Conservation (phyloP, 2,888 invertebrate species). For the Heliconius ismenius region DNA sequence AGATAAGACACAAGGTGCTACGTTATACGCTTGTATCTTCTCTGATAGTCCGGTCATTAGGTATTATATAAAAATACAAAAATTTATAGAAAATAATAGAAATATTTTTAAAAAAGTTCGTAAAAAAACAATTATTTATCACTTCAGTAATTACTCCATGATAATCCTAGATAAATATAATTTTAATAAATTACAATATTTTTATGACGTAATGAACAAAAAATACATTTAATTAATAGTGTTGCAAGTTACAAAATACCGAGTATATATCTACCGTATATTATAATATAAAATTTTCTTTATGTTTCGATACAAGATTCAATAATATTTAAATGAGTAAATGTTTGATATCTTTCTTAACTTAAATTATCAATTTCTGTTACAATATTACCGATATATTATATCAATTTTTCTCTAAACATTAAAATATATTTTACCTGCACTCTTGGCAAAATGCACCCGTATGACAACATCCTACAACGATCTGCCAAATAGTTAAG, state of each 20-base stretch:
- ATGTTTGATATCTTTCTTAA: background rate
- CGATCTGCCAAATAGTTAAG: constrained; percentile 41
- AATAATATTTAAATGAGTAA: background rate
- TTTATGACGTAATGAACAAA: too few species aligned
- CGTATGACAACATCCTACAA: constrained; percentile 42
- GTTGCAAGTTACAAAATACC: background rate
- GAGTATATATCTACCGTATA: background rate
- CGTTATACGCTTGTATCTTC: background rate
- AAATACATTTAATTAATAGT: background rate
- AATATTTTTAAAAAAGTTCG: too few species aligned
- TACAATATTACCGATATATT: background rate
- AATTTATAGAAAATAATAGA: too few species aligned
- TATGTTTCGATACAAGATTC: background rate
- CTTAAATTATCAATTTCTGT: background rate
- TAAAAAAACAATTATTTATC: too few species aligned
- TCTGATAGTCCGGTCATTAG: background rate
- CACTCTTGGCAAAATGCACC: constrained; percentile 21
- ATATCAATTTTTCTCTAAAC: background rate
- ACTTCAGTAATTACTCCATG: too few species aligned
- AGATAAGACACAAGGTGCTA: background rate
- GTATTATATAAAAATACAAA: too few species aligned
- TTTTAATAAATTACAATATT: too few species aligned
- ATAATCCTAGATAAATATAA: too few species aligned
- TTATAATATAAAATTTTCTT: background rate
- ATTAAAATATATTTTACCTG: constrained; percentile 7